Conservation (phyloP, 2,797 vertebrate species). For the Parauchenoglanis punctatus region DNA sequence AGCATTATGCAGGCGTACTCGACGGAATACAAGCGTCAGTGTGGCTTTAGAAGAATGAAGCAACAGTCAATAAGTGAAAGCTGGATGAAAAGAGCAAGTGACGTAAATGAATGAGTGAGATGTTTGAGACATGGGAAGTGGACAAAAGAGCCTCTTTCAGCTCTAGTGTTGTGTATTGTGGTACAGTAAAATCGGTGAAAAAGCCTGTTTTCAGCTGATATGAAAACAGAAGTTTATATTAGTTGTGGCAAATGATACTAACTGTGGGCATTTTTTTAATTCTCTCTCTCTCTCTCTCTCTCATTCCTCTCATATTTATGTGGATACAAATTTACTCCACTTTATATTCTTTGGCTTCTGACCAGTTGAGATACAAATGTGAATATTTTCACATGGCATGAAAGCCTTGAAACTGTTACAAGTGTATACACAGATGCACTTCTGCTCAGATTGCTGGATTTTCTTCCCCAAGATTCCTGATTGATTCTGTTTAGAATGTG, state of each 20-base stretch:
- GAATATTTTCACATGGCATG: background rate
- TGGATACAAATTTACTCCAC: background rate
- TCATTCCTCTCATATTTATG: background rate
- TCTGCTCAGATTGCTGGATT: background rate
- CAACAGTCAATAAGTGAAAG: background rate
- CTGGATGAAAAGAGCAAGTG: slow-evolving; percentile 15
- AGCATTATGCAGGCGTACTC: background rate
- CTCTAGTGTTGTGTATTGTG: background rate
- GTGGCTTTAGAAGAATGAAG: slow-evolving; percentile 20
- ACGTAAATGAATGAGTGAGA: slow-evolving; percentile 1
- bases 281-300: background rate
- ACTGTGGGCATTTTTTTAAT: background rate
- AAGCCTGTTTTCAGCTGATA: background rate
- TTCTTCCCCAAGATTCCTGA: background rate
- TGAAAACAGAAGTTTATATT: background rate
- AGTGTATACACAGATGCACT: background rate
- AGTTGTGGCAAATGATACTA: background rate
- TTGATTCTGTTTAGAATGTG: background rate
- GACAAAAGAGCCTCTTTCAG: slow-evolving; percentile 10
- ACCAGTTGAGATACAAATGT: background rate
- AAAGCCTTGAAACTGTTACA: background rate
- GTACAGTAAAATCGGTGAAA: slow-evolving; percentile 5
- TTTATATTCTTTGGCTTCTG: slow-evolving; percentile 2
- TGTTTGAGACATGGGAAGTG: background rate
- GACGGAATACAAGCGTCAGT: background rate